A percentile compares a stretch with the other conserved stretches of the same genome.
Evolutionary conservation across 2,888 invertebrate genomes (phyloP).

Genomic region (Tribolium freemani): DNA sequence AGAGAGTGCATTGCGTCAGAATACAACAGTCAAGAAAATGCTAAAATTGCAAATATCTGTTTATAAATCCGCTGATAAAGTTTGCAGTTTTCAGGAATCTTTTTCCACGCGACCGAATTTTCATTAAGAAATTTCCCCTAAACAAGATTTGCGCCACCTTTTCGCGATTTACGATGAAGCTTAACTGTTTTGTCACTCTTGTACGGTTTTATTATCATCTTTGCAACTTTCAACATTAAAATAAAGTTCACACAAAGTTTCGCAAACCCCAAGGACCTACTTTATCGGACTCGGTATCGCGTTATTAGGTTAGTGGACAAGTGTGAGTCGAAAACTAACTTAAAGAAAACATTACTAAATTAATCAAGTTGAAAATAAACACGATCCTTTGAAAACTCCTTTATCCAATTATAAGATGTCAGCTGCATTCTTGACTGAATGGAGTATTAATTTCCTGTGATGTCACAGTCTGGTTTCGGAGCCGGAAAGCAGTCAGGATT

Average conservation of each 20-base stretch:
- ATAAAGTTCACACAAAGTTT: constrained; percentile 2
- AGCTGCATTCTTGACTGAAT: neutral
- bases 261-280: neutral
- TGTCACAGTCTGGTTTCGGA: constrained; percentile 11
- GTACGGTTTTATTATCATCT: constrained; percentile 12
- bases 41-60: too few relatives aligned
- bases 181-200: constrained; percentile 25
- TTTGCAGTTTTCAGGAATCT: constrained; percentile 1
- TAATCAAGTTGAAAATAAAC: neutral
- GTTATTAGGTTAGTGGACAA: constrained; percentile 9
- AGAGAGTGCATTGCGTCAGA: too few relatives aligned
- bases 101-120: neutral
- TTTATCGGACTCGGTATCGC: neutral
- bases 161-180: constrained; percentile 5
- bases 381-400: neutral
- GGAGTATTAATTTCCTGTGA: constrained; percentile 25
- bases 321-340: neutral
- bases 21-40: too few relatives aligned
- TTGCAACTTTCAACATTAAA: constrained; percentile 5
- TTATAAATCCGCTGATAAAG: neutral
- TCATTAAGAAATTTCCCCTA: constrained; percentile 1
- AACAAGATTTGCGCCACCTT: constrained; percentile 19
- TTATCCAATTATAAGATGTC: neutral
- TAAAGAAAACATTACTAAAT: neutral
- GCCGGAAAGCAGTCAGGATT: constrained; percentile 20